phyloP scores from a whole-genome alignment of 2,113 vertebrate species.

The Tapirus terrestris region DNA sequence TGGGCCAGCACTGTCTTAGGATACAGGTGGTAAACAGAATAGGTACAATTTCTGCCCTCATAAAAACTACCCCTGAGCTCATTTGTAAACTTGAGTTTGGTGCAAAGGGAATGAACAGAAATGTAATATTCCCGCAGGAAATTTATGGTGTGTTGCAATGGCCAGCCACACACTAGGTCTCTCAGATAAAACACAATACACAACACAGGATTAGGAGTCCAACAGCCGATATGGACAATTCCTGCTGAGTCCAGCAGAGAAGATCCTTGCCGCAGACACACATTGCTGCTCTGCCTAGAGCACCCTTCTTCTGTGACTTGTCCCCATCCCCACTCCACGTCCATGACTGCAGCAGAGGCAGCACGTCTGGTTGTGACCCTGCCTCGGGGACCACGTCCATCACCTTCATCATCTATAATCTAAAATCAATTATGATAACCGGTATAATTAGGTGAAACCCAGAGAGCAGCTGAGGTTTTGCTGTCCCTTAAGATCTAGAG shows the following conservation, averaged over 20 bases:
- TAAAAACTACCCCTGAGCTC: neutral
- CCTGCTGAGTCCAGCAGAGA: neutral
- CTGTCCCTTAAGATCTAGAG: neutral
- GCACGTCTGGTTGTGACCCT: neutral
- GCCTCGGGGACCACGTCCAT: neutral
- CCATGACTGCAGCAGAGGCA: neutral
- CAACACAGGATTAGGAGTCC: neutral
- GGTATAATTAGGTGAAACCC: neutral
- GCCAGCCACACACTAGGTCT: neutral
- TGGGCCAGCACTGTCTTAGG: neutral
- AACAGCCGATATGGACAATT: neutral
- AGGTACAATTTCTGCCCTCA: neutral
- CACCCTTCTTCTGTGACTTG: neutral
- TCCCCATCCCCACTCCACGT: neutral
- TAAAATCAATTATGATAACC: neutral
- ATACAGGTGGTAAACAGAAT: neutral
- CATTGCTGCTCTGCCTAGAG: neutral
- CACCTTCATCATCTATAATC: neutral
- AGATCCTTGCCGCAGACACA: neutral
- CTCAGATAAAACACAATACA: neutral
- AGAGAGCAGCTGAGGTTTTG: neutral
- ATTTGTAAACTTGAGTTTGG: neutral
- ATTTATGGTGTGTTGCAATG: neutral
- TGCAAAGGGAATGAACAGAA: neutral
- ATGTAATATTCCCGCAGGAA: neutral